phyloP scores from a whole-genome alignment of 30 jellyfish, hydroid and myxozoan species.

The Phacellophora camtschatica region DNA sequence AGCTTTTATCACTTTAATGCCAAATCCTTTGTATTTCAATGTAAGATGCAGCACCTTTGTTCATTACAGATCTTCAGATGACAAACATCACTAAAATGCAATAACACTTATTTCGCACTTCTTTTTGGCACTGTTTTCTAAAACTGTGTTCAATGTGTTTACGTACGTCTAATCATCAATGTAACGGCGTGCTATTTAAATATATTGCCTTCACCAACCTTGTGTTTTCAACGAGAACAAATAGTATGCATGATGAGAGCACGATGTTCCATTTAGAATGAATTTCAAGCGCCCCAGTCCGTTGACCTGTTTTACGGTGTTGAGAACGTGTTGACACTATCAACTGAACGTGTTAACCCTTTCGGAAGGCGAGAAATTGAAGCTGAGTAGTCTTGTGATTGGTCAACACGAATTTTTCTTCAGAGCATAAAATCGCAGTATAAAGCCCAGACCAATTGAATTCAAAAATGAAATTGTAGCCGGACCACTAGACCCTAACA shows the following conservation, averaged over 20 bases:
- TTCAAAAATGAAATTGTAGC: too few relatives aligned
- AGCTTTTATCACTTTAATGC: constrained; percentile 8
- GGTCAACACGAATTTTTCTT: constrained; percentile 15
- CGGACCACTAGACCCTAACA: too few relatives aligned
- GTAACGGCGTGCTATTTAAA: not conserved
- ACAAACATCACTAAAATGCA: constrained; percentile 13
- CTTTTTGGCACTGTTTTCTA: too few relatives aligned
- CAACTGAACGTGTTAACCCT: constrained; percentile 64
- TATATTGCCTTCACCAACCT: too few relatives aligned
- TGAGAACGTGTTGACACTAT: constrained; percentile 77
- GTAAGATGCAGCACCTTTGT: constrained; percentile 20
- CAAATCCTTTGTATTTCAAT: constrained; percentile 21
- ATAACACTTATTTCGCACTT: not conserved
- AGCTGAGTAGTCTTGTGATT: constrained; percentile 28
- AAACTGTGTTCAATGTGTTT: not conserved
- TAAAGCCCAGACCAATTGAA: constrained; percentile 13
- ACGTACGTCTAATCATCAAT: not conserved
- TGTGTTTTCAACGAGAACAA: too few relatives aligned
- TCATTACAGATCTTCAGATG: constrained; percentile 1
- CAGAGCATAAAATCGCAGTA: not conserved
- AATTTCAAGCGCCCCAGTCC: not conserved
- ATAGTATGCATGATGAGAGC: too few relatives aligned
- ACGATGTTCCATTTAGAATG: too few relatives aligned
- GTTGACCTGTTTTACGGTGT: constrained; percentile 27
- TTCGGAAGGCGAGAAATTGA: constrained; percentile 53